Evolutionary conservation across 2,797 vertebrate genomes (phyloP), one percentile per base, ranked within the genome.

Genomic region (Clarias laeviceps): DNA sequence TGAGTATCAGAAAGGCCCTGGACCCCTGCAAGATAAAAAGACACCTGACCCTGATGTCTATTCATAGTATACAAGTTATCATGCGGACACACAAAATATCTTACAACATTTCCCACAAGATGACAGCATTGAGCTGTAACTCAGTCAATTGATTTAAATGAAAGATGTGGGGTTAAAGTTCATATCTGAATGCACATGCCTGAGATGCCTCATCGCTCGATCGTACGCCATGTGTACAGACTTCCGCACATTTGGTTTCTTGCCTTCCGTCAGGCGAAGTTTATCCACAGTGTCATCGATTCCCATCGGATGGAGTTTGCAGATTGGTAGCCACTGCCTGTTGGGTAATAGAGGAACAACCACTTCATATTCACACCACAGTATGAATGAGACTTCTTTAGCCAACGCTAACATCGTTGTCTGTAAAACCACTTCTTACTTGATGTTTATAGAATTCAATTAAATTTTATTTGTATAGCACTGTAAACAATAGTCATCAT

Each of bases 301-400:
- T 0, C 98, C 98, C 66, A 99, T 91, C 1, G 96, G 96, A 89
- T 97, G 93, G 50, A 99, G 96, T 91, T 99, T 99, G 94, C 97
- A 95, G 84, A 95, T 94, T 0, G 98, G 97, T 82, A 99, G 97
- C 98, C 98, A 99, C 87, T 99, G 98, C 98, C 98, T 99, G 91
- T 78, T 93, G 91, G 5, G 56, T 57, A 87, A 59, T 29, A 17
- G 6, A 88, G 24, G 15, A 1, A 66, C 15, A 85, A 54, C 14
- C 57, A 79, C 4, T 69, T 24, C 12, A 54, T 54, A 14, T 14
- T 14, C 50, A 54, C 50, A 54, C 50, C 50, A 54, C 70, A 17
- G 40, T 54, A 50, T 73, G 14, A 54, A 73, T 50, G 40, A 50
- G 24, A 73, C 37, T 22, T 12, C 22, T n/a, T 45, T 45, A 45